A percentile compares a stretch with the other conserved stretches of the same genome.
Conservation (phyloP, 1,140 invertebrate species). For the Sitophilus oryzae region DNA sequence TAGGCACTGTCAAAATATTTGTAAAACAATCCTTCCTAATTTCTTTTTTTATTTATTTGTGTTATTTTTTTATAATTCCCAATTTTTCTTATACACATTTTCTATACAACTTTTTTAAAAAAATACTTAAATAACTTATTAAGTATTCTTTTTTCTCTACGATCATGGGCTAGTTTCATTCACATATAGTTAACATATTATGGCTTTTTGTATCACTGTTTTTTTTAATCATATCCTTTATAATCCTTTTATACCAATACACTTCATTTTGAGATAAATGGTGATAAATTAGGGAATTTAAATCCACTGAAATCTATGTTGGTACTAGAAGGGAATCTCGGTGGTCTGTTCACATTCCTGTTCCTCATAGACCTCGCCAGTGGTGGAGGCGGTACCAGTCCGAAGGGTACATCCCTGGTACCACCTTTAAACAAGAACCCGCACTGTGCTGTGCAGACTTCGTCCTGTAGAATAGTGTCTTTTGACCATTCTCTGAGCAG, state of each 20-base stretch:
- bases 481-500: slow-evolving; percentile 73
- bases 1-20: too few relatives aligned
- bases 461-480: slow-evolving; percentile 75
- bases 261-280: slow-evolving; percentile 49
- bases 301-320: slow-evolving; percentile 44
- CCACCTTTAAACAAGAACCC: slow-evolving; percentile 54
- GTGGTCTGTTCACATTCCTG: slow-evolving; percentile 31
- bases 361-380: slow-evolving; percentile 43
- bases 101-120: too few relatives aligned
- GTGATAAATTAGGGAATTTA: slow-evolving; percentile 58
- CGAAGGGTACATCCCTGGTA: slow-evolving; percentile 28
- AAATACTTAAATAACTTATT: too few relatives aligned
- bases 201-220: too few relatives aligned
- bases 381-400: slow-evolving; percentile 38
- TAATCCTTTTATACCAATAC: too few relatives aligned
- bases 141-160: too few relatives aligned
- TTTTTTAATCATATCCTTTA: neutral
- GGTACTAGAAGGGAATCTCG: slow-evolving; percentile 34
- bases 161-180: too few relatives aligned
- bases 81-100: too few relatives aligned
- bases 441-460: slow-evolving; percentile 86
- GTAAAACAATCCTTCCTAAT: too few relatives aligned
- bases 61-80: too few relatives aligned
- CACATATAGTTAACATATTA: too few relatives aligned
- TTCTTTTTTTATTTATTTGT: too few relatives aligned